These are phyloP conservation scores for Masticophis lateralis DNA, from an alignment of 2,797 vertebrate genomes.

Conservation along the genomic window DNA sequence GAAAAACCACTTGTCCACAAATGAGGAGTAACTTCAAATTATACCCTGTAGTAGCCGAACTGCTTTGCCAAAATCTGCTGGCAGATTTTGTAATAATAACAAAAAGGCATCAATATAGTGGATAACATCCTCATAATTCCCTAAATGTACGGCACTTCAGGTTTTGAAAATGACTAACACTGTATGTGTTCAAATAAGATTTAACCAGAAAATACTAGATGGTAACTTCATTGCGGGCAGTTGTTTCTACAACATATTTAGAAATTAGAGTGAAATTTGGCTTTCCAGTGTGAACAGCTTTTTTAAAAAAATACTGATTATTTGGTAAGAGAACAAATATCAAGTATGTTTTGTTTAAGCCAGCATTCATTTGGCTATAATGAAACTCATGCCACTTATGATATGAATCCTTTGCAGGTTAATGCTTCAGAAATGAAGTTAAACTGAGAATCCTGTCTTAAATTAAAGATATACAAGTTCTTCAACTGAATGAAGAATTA, in stretches of 20 bases:
- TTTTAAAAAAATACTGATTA: not conserved
- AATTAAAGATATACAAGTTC: not conserved
- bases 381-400: not conserved
- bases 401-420: not conserved
- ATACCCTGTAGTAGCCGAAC: not conserved
- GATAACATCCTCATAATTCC: slow-evolving; percentile 44
- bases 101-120: slow-evolving; percentile 49
- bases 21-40: slow-evolving; percentile 47
- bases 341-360: not conserved
- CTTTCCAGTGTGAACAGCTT: slow-evolving; percentile 22
- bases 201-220: slow-evolving; percentile 45
- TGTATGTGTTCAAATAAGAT: slow-evolving; percentile 33
- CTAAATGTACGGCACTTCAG: slow-evolving; percentile 32
- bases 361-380: not conserved
- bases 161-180: slow-evolving; percentile 48
- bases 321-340: not conserved
- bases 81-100: slow-evolving; percentile 32
- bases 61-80: slow-evolving; percentile 23
- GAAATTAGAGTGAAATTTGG: slow-evolving; percentile 43
- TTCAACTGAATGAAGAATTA: not conserved
- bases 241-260: slow-evolving; percentile 35
- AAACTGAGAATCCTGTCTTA: not conserved
- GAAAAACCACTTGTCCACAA: slow-evolving; percentile 26
- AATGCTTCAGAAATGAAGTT: not conserved
- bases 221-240: slow-evolving; percentile 32